Base-by-base conservation (phyloP, 2,113 vertebrate species). In the Cryptotis parvus region DNA sequence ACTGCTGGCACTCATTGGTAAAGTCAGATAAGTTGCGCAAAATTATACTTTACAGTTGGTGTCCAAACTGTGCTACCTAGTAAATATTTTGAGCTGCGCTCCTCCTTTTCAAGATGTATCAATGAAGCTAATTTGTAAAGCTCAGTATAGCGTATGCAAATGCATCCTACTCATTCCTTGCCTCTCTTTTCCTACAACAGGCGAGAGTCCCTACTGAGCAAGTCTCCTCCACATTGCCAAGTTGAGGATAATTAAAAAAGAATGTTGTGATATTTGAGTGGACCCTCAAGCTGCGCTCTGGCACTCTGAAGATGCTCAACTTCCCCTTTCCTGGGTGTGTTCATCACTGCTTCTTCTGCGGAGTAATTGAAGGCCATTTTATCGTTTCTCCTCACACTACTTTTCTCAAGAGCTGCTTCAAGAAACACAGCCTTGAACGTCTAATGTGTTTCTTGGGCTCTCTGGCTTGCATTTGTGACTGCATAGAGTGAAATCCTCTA, bases 41-140 rank as follows among this genome's bases (percentile, higher is more conserved):
- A 29, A 84, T 14, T 72, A 20, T 24, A 9, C 15, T n/a, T n/a
- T n/a, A n/a, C n/a, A n/a, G n/a, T n/a, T n/a, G n/a, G n/a, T 6
- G 41, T 35, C 26, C 10, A 82, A 31, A 52, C 9, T 37, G 33
- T 20, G 12, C 4, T 9, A 31, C 16, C 31, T 65, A 52, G 26
- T 70, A 92, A 90, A 70, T 91, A 84, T 75, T 74, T 72, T 63
- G 84, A 80, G 69, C 80, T 41, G 4, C 14, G 45, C 5, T 91
- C 26, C 31, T 80, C 6, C 4, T 58, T 89, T 84, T 80, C 77
- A 89, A 84, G 41, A 31, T 5, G 11, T 49, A 69, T 24, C 26
- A n/a, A 10, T 70, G 29, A 73, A 94, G 7, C 20, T 87, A 61
- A 41, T 82, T 70, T 68, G 52, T 68, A 65, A 65, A 86, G 3